Percentiles rank a stretch among this genome's conserved stretches.
These are phyloP conservation scores for Diarsia rubi DNA, from an alignment of 2,888 invertebrate species.

Conservation along the genomic window DNA sequence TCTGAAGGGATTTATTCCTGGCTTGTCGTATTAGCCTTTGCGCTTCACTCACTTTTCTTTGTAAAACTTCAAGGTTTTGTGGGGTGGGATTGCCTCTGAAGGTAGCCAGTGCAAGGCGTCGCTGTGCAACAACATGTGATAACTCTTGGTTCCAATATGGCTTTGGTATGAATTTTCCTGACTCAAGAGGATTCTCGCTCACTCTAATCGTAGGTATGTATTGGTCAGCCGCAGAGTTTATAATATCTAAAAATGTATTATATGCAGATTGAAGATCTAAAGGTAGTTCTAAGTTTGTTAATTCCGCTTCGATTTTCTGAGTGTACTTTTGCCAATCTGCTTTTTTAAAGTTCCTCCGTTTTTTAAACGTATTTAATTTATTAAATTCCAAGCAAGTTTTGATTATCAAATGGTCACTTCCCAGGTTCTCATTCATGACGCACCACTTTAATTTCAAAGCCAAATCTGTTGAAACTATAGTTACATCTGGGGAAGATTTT, in stretches of 20 bases:
- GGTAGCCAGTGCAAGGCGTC: neutral
- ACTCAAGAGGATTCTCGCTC: neutral
- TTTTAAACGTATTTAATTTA: neutral
- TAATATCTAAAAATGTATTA: neutral
- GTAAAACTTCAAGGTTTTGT: too few species aligned
- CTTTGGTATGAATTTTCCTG: neutral
- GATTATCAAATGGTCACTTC: neutral
- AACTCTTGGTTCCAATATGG: neutral
- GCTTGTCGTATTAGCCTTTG: too few species aligned
- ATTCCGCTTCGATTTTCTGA: neutral
- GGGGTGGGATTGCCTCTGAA: too few species aligned
- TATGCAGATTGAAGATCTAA: neutral
- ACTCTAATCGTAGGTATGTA: conserved; percentile 1
- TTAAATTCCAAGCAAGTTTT: neutral
- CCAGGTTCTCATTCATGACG: conserved; percentile 1
- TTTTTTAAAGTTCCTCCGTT: conserved; percentile 3
- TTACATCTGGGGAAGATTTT: conserved; percentile 2
- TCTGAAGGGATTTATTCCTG: too few species aligned
- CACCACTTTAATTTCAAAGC: conserved; percentile 2
- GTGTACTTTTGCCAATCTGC: neutral
- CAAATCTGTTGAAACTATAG: neutral
- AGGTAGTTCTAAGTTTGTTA: neutral
- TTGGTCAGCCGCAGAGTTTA: neutral
- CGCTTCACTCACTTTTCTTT: too few species aligned
- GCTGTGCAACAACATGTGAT: neutral